These are phyloP conservation scores for Promerops cafer DNA, from an alignment of 2,113 vertebrate genomes.

Conservation along the genomic window DNA sequence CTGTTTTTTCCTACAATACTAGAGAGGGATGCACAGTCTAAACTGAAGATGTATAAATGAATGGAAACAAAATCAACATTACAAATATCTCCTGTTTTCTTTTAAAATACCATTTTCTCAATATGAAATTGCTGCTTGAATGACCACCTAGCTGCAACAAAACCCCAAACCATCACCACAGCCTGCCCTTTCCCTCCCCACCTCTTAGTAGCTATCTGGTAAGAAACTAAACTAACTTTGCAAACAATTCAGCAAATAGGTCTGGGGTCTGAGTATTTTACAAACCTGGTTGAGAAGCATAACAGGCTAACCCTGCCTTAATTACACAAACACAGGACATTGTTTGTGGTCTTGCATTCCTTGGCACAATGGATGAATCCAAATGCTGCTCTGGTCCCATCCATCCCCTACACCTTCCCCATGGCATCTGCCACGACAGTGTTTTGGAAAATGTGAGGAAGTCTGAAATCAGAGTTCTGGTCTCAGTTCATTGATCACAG, in stretches of 20 bases:
- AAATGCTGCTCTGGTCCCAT: neutral
- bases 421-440: neutral
- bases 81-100: neutral
- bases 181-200: neutral
- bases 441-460: neutral
- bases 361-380: neutral
- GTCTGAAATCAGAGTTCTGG: neutral
- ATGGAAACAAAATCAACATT: neutral
- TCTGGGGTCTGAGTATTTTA: neutral
- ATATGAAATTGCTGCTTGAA: neutral
- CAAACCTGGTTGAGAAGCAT: neutral
- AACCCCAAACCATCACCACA: neutral
- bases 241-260: neutral
- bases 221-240: neutral
- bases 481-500: neutral
- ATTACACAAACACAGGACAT: neutral
- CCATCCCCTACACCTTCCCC: neutral
- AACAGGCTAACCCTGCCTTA: neutral
- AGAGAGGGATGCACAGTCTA: neutral
- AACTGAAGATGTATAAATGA: neutral
- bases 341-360: neutral
- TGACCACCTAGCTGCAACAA: neutral
- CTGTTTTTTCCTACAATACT: neutral
- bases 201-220: accelerated
- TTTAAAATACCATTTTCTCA: neutral